Evolutionary conservation across 2,113 vertebrate genomes (phyloP), one percentile per base, ranked within the genome.

Genomic region (Toxostoma redivivum): DNA sequence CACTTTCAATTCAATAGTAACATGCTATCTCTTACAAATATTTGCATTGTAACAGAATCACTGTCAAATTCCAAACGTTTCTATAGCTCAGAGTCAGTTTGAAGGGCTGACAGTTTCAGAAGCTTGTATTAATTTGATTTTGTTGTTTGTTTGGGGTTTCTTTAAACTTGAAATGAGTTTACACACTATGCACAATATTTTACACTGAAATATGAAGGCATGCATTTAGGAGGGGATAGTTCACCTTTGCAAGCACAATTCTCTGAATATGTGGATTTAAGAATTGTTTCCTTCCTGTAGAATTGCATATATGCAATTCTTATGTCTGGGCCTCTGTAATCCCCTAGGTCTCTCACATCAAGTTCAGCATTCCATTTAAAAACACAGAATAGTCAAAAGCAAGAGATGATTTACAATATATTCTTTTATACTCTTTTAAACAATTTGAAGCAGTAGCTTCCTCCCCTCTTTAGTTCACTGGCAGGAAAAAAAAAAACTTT

Each of bases 261-360:
- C 14, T n/a, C 27, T 66, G 10, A 48, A 62, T 7, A 16, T 22
- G 23, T 0, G 0, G 5, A 16, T 57, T 60, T 72, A n/a, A 57
- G 31, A 44, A 44, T 11, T 56, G 5, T 8, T 69, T 27, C 17
- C 28, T 35, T 70, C 19, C 28, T 60, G 30, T 1, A 73, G 50
- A 74, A 50, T 1, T 47, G 20, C 13, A 57, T 9, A 7, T 5
- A 11, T 22, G 7, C 6, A 62, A 10, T 18, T 62, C 15, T 18
- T 31, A 15, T 7, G 4, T 24, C 40, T 50, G 24, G 25, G 21
- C 11, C 27, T 48, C 72, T 7, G 2, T 38, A 35, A 71, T 10
- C 21, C n/a, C 21, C 6, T 3, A 2, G 3, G 7, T 25, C 19
- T 47, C 15, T 10, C 30, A 40, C 31, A 45, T 48, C 7, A 38